phyloP scores from a whole-genome alignment of 2,797 vertebrate genomes.

The Poecile montanus region DNA sequence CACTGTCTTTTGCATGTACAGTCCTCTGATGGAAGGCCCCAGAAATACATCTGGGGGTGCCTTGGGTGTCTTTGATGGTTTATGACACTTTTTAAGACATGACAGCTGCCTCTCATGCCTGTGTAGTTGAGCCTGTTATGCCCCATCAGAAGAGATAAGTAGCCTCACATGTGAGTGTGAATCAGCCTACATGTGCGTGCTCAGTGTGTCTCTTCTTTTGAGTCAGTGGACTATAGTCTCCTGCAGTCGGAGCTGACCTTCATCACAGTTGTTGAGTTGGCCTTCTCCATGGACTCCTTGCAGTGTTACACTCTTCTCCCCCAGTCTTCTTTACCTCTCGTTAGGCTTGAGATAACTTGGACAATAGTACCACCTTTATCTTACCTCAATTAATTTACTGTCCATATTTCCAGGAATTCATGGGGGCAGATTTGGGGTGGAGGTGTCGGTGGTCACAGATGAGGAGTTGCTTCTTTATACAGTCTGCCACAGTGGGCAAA shows the following conservation, averaged over 20 bases:
- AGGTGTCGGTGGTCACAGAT: fast-evolving
- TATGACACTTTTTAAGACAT: not conserved
- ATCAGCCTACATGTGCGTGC: not conserved
- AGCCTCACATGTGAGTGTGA: not conserved
- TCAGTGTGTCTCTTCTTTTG: not conserved
- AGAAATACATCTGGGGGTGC: not conserved
- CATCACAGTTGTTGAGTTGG: not conserved
- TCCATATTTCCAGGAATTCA: not conserved
- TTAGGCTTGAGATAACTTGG: not conserved
- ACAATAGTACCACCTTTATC: not conserved
- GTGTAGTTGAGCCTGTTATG: not conserved
- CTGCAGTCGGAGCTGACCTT: not conserved
- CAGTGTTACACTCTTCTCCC: not conserved
- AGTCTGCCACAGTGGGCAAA: not conserved
- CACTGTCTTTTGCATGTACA: not conserved
- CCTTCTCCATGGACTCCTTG: not conserved
- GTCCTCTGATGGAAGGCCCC: not conserved
- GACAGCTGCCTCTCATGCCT: not conserved
- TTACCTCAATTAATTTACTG: not conserved
- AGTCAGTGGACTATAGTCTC: not conserved
- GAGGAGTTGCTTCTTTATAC: not conserved
- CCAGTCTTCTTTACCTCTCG: not conserved
- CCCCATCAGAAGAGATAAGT: not conserved
- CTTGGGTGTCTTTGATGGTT: not conserved
- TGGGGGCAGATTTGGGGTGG: fast-evolving